phyloP scores from a whole-genome alignment of 2,888 invertebrate species.

The Machimus rusticus region DNA sequence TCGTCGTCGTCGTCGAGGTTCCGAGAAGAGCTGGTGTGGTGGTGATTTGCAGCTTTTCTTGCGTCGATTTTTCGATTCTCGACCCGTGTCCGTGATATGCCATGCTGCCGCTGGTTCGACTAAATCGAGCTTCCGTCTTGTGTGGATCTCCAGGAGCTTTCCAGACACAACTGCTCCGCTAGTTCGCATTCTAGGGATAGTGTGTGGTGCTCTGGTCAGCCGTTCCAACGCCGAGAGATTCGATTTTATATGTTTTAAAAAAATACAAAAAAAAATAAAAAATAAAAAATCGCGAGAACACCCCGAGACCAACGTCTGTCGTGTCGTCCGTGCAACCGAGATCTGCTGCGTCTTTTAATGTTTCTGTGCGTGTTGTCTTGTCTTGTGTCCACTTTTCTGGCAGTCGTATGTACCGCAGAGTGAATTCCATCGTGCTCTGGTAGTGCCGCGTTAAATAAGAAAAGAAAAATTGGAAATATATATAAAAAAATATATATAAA shows the following conservation, averaged over 20 bases:
- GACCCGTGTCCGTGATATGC: neutral
- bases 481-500: neutral
- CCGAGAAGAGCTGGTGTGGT: neutral
- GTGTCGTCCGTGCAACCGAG: neutral
- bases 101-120: neutral
- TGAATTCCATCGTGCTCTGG: slow-evolving; percentile 1
- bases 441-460: neutral
- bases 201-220: neutral
- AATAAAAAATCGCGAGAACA: neutral
- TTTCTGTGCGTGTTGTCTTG: neutral
- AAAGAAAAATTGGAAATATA: neutral
- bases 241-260: neutral
- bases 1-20: neutral
- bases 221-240: neutral
- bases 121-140: neutral
- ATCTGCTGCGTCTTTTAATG: neutral
- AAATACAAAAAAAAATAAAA: neutral
- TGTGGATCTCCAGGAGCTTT: neutral
- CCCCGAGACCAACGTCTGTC: neutral
- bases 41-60: slow-evolving; percentile 6
- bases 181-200: neutral
- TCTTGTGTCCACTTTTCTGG: neutral
- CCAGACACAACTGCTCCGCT: neutral
- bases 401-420: neutral
- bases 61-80: neutral